Evolutionary conservation across 2,888 invertebrate species (phyloP).

Genomic region (Stomorhina lunata): DNA sequence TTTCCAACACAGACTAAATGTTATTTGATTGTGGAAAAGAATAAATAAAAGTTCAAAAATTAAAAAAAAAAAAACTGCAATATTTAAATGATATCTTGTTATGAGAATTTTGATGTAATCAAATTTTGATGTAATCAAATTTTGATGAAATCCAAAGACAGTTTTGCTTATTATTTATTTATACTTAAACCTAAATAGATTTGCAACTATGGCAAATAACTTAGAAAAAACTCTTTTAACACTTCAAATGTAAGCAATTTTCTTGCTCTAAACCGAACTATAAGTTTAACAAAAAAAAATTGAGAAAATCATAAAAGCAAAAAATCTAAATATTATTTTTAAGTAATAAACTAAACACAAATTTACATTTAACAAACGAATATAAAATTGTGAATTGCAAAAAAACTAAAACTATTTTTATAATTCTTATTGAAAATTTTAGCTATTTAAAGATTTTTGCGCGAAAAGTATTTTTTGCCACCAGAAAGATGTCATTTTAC

Average conservation of each 20-base stretch:
- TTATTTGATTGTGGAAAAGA: too few relatives aligned
- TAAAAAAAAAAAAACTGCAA: too few relatives aligned
- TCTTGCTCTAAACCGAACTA: conserved; percentile 15
- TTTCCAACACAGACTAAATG: too few relatives aligned
- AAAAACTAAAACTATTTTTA: conserved; percentile 49
- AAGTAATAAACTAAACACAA: neutral
- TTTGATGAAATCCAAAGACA: neutral
- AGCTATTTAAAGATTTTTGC: conserved; percentile 52
- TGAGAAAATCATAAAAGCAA: neutral
- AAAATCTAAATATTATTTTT: neutral
- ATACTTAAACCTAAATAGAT: neutral
- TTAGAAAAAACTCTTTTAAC: conserved; percentile 1
- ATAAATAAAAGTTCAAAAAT: too few relatives aligned
- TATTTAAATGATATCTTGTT: too few relatives aligned
- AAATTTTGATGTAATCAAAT: too few relatives aligned
- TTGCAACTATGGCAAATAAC: conserved; percentile 15
- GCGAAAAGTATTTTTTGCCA: conserved; percentile 41
- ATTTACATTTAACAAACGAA: neutral
- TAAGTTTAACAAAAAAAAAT: neutral
- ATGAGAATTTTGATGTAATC: too few relatives aligned
- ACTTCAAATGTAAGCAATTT: conserved; percentile 51
- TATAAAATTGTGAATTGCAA: neutral
- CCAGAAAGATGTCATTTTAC: conserved; percentile 47
- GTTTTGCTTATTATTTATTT: neutral
- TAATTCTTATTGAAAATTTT: conserved; percentile 38